A percentile compares a stretch with the other conserved stretches of the same genome.
Evolutionary conservation across 2,797 vertebrate species (phyloP).

Genomic region (Helarctos malayanus): DNA sequence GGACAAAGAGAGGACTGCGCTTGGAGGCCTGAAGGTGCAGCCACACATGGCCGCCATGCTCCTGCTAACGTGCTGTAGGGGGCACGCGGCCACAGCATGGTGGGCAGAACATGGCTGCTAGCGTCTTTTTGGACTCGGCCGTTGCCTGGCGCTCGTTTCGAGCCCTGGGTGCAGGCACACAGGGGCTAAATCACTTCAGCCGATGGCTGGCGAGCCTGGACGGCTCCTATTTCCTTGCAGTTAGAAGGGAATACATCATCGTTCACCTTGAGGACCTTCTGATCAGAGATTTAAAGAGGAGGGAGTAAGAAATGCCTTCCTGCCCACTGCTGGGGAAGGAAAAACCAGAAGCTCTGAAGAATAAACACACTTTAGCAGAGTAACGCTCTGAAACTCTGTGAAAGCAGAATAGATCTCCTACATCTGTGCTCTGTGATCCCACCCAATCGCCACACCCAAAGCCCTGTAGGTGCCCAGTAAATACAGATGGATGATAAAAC

Average conservation of each 20-base stretch:
- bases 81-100: slow-evolving; percentile 35
- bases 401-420: slow-evolving; percentile 39
- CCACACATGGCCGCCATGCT: background rate
- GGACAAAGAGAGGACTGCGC: background rate
- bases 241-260: background rate
- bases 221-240: background rate
- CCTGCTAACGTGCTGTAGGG: background rate
- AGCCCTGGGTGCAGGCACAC: background rate
- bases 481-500: background rate
- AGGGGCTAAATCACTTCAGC: slow-evolving; percentile 17
- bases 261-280: slow-evolving; percentile 42
- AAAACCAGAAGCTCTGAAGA: slow-evolving; percentile 21
- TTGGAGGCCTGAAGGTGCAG: fast-evolving
- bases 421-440: background rate
- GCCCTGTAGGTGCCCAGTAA: background rate
- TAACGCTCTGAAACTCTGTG: background rate
- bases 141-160: slow-evolving; percentile 20
- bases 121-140: slow-evolving; percentile 41
- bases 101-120: slow-evolving; percentile 33
- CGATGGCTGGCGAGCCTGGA: background rate
- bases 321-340: background rate
- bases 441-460: background rate
- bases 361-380: background rate
- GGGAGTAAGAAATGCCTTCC: slow-evolving; percentile 45
- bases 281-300: slow-evolving; percentile 35